Base-by-base conservation (phyloP, 2,113 vertebrate genomes). In the Peromyscus leucopus region DNA sequence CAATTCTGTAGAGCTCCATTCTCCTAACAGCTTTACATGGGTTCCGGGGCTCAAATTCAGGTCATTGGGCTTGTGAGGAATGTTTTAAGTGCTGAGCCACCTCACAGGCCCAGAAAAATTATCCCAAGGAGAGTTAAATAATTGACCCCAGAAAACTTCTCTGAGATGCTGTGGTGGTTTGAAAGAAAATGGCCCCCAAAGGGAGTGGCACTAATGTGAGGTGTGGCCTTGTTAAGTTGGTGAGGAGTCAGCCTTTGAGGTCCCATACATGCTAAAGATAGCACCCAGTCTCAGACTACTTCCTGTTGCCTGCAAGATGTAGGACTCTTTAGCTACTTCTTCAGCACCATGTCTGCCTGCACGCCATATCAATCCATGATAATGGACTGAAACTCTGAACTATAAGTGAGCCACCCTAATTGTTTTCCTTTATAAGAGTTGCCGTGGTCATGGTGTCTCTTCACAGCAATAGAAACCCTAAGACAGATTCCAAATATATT, bases 51-150 rank as follows among this genome's bases (percentile, higher is more conserved):
- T 83, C 55, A 61, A 83, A 83, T 36, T 39, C 57, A 39, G 36
- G 24, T 59, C 33, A 59, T 21, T 5, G 11, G 33, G 26, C 19
- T 22, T 57, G 10, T 19, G 61, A 59, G 55, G 55, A 59, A 16
- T 31, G 26, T 28, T 51, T 48, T 78, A 78, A 4, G 26, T 6
- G 8, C 26, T 31, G 46, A 78, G 75, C 75, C 13, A 59, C 21
- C 4, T 82, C 55, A 21, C 36, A 59, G 79, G 33, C 21, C 55
- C 36, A 82, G 79, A 59, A 59, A 51, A 16, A 17, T 71, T 24
- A 90, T 42, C 51, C 96, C 74, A 42, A 90, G 22, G 7, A 55
- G 36, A n/a, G 74, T 90, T 89, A 94, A 83, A 46, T 87, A 93
- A 95, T 2, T 91, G 57, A 89, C 28, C 79, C 86, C 65, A 89